These are phyloP conservation scores for Threskiornis aethiopicus DNA, from an alignment of 2,797 vertebrate genomes.

Conservation along the genomic window DNA sequence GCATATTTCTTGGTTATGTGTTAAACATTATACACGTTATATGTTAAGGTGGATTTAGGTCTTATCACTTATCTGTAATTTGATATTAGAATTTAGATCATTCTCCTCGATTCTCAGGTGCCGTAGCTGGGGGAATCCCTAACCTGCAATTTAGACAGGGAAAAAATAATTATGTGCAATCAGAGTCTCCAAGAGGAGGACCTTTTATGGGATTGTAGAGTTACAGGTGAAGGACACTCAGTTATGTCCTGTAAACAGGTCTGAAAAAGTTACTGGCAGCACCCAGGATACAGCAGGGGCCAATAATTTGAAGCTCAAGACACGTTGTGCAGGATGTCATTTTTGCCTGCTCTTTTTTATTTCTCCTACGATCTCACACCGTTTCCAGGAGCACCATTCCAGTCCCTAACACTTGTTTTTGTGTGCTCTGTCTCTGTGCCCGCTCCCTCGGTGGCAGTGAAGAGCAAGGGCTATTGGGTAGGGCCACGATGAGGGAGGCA, in stretches of 20 bases:
- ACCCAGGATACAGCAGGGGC: not conserved
- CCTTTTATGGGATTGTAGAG: not conserved
- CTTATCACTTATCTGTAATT: not conserved
- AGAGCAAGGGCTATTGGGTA: not conserved
- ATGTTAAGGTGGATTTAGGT: not conserved
- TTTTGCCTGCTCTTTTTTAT: not conserved
- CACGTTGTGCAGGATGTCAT: accelerated
- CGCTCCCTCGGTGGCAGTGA: not conserved
- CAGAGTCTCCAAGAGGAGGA: not conserved
- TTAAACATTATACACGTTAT: not conserved
- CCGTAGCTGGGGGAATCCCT: not conserved
- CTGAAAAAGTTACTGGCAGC: not conserved
- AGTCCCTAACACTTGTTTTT: accelerated
- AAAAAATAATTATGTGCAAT: not conserved
- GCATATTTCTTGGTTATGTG: not conserved
- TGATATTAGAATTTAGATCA: not conserved
- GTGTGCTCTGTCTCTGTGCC: not conserved
- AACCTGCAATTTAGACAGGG: not conserved
- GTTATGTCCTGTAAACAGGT: not conserved
- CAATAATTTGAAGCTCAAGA: not conserved
- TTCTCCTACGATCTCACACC: not conserved
- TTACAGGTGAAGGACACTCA: not conserved
- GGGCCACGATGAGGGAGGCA: not conserved
- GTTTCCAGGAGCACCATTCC: not conserved
- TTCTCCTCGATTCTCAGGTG: not conserved